Evolutionary conservation across 1,140 invertebrate species (phyloP).

Genomic region (Drosophila albomicans): DNA sequence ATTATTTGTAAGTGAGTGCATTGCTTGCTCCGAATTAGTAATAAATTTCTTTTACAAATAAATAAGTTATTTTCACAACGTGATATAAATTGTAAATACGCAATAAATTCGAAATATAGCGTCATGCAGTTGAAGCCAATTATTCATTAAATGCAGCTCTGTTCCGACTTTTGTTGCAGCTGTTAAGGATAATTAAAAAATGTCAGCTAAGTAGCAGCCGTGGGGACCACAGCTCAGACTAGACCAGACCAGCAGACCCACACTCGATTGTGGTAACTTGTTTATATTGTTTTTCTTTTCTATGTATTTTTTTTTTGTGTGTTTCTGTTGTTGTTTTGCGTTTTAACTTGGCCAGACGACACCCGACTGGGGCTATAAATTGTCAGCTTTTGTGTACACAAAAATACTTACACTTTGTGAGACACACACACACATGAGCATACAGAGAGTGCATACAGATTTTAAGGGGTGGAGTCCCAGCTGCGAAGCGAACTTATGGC

Average conservation of each 20-base stretch:
- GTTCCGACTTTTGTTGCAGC: background rate
- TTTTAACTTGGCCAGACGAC: conserved; percentile 46
- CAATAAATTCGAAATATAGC: too few species aligned
- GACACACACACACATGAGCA: background rate
- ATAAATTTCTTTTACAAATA: background rate
- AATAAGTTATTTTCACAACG: background rate
- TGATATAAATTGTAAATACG: too few species aligned
- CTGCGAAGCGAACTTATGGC: conserved; percentile 69
- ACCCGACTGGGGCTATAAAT: conserved; percentile 62
- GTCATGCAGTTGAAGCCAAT: too few species aligned
- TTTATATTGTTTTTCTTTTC: conserved; percentile 7
- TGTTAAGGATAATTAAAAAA: conserved; percentile 34
- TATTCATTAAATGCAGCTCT: background rate
- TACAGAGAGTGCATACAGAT: conserved; percentile 1
- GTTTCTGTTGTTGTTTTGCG: background rate
- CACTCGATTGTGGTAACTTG: conserved; percentile 3
- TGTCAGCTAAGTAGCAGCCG: conserved; percentile 15
- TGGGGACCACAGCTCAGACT: conserved; percentile 8
- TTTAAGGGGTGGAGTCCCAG: conserved; percentile 44
- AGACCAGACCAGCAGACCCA: conserved; percentile 1
- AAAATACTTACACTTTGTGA: conserved; percentile 34
- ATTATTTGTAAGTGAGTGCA: background rate
- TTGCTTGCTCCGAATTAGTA: background rate
- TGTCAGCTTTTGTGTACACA: conserved; percentile 70
- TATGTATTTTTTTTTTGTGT: background rate